These are phyloP conservation scores for Platyscapa corneri DNA, from an alignment of 1,140 invertebrate species.

Conservation along the genomic window DNA sequence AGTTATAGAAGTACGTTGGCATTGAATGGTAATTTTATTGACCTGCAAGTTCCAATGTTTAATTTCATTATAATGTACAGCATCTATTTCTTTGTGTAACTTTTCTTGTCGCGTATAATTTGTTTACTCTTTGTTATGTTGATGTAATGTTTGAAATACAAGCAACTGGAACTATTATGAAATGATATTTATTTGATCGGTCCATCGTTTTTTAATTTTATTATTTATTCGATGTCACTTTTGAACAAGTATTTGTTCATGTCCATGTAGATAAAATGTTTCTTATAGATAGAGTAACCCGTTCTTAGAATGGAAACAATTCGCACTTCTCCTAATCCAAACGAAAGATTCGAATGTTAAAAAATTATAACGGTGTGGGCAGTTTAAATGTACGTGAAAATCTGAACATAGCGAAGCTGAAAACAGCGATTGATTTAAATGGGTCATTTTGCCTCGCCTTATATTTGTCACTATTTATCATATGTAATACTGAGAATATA, in stretches of 20 bases:
- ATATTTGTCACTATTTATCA: constrained; percentile 36
- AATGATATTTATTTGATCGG: constrained; percentile 3
- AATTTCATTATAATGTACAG: not conserved
- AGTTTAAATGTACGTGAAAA: constrained; percentile 23
- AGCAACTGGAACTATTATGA: not conserved
- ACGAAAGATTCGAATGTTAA: not conserved
- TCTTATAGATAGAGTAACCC: constrained; percentile 22
- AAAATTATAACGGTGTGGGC: not conserved
- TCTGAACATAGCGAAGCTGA: not conserved
- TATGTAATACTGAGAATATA: not conserved
- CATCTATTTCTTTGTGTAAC: not conserved
- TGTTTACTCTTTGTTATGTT: not conserved
- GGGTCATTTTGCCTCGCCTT: constrained; percentile 32
- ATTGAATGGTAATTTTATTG: constrained; percentile 1
- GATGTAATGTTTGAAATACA: not conserved
- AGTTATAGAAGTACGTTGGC: not conserved
- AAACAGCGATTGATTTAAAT: constrained; percentile 46
- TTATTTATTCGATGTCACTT: not conserved
- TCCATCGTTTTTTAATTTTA: not conserved
- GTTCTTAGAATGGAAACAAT: constrained; percentile 37
- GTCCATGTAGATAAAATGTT: constrained; percentile 10
- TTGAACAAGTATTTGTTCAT: not conserved
- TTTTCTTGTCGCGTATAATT: not conserved
- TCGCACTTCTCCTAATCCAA: constrained; percentile 6
- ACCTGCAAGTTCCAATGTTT: not conserved